Evolutionary conservation across 1,140 invertebrate species (phyloP).

Genomic region (Mizuhopecten yessoensis): DNA sequence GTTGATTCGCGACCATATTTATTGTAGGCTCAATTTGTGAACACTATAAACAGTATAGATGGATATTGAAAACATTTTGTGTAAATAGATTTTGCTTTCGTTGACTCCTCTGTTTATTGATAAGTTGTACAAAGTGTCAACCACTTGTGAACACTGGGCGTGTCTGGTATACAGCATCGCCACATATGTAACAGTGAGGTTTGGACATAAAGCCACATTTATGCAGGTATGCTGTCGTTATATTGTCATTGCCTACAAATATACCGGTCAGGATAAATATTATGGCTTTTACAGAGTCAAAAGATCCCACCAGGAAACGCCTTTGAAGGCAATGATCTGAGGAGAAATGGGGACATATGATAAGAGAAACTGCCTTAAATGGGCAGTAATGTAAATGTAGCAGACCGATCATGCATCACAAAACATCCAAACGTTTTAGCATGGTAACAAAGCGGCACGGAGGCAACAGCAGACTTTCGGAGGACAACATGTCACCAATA

Average conservation of each 20-base stretch:
- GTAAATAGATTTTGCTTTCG: constrained; percentile 25
- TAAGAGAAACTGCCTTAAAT: neutral
- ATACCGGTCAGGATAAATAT: neutral
- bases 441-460: neutral
- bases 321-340: constrained; percentile 4
- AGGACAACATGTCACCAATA: too few relatives aligned
- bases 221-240: neutral
- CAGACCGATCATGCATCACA: neutral
- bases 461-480: too few relatives aligned
- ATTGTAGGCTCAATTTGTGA: constrained; percentile 34
- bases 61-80: constrained; percentile 6
- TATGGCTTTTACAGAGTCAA: neutral
- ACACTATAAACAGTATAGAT: constrained; percentile 29
- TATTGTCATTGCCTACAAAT: neutral
- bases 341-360: neutral
- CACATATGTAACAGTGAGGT: constrained; percentile 18
- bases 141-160: neutral
- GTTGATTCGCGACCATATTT: neutral
- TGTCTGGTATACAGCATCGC: neutral
- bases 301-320: constrained; percentile 22
- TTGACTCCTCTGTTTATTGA: neutral
- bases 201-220: constrained; percentile 10
- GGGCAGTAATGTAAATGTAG: neutral
- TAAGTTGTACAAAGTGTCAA: neutral
- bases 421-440: neutral